phyloP scores from a whole-genome alignment of 2,113 vertebrate genomes.

The Otocyon megalotis region DNA sequence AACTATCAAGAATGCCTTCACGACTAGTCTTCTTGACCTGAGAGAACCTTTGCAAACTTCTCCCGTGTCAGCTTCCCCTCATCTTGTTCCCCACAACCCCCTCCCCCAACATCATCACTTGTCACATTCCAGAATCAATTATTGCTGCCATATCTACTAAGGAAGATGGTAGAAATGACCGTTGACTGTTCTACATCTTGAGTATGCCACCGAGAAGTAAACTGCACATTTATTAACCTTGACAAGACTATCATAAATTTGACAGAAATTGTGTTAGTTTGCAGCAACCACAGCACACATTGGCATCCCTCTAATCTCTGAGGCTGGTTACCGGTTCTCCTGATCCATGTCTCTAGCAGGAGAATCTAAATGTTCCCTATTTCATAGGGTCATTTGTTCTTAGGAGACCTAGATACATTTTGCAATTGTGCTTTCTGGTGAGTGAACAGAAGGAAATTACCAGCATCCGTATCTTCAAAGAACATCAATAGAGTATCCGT shows the following conservation, averaged over 20 bases:
- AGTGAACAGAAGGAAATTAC: conserved; percentile 27
- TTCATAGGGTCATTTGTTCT: conserved; percentile 14
- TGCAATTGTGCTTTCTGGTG: not conserved
- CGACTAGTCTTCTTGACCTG: not conserved
- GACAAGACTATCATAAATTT: conserved; percentile 15
- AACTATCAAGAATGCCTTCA: not conserved
- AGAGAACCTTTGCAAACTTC: not conserved
- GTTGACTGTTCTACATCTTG: conserved; percentile 14
- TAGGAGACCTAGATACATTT: conserved; percentile 50
- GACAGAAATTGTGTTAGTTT: conserved; percentile 44
- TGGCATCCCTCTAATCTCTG: conserved; percentile 19
- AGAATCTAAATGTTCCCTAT: conserved; percentile 13
- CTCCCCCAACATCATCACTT: not conserved
- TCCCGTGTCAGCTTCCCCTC: not conserved
- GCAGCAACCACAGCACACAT: not conserved
- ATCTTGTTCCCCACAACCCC: not conserved
- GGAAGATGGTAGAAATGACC: not conserved
- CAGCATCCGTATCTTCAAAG: not conserved
- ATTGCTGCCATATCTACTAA: not conserved
- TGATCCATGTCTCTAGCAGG: not conserved
- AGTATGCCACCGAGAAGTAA: conserved; percentile 42
- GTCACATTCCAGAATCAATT: conserved; percentile 40
- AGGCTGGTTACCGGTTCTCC: not conserved
- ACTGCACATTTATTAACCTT: conserved; percentile 59
- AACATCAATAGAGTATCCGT: not conserved